These are phyloP conservation scores for Leptopilina myrica DNA, from an alignment of 2,888 invertebrate species.

Conservation along the genomic window DNA sequence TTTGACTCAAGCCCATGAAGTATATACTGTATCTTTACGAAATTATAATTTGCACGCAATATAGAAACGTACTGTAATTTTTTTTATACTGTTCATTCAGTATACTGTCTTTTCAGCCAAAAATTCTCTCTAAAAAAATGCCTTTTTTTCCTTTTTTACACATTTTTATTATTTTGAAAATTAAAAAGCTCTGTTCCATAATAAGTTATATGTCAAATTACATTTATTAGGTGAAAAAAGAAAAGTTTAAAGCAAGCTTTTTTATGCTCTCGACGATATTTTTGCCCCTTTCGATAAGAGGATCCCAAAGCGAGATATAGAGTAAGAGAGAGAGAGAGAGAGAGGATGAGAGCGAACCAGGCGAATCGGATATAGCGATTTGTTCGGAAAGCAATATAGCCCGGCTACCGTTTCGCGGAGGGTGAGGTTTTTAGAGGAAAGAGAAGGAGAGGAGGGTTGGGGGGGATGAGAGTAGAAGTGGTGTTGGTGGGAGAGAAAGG, in stretches of 20 bases:
- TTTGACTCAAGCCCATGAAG: no score
- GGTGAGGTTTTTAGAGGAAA: conserved; percentile 47
- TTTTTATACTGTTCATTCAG: no score
- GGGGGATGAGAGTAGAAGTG: conserved; percentile 44
- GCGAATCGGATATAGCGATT: conserved; percentile 74
- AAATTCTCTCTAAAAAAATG: no score
- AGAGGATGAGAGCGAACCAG: conserved; percentile 32
- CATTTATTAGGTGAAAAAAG: no score
- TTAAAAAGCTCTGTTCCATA: no score
- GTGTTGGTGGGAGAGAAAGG: conserved; percentile 51
- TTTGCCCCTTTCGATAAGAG: conserved; percentile 6
- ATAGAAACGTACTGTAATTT: no score
- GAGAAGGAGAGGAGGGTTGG: conserved; percentile 19
- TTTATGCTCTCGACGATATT: conserved; percentile 6
- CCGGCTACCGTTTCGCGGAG: conserved; percentile 62
- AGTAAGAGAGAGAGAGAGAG: conserved; percentile 37
- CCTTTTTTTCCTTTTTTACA: no score
- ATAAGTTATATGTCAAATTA: no score
- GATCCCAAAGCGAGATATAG: conserved; percentile 10
- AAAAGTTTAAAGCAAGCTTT: background rate
- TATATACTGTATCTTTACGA: no score
- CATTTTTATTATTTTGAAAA: no score
- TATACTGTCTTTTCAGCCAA: no score
- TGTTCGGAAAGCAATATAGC: conserved; percentile 76
- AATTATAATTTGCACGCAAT: no score